A percentile compares a stretch with the other conserved stretches of the same genome.
Conservation (phyloP, 1,140 invertebrate genomes). For the Oreohelix idahoensis region DNA sequence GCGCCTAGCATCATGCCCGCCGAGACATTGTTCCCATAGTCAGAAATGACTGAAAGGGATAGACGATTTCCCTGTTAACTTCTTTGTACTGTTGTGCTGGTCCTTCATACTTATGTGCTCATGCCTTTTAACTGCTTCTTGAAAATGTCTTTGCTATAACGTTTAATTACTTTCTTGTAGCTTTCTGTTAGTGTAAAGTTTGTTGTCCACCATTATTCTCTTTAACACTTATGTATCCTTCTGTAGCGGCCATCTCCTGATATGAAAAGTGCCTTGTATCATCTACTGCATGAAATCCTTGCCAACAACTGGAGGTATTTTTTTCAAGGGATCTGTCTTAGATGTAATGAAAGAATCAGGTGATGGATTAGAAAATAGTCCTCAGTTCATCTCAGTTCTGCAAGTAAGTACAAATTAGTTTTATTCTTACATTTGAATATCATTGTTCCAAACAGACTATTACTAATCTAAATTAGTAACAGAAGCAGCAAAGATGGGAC, state of each 20-base stretch:
- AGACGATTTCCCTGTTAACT: too few relatives aligned
- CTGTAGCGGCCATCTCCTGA: conserved; percentile 75
- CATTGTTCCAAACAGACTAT: too few relatives aligned
- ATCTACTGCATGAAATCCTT: conserved; percentile 78
- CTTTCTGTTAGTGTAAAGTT: not conserved
- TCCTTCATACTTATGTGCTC: too few relatives aligned
- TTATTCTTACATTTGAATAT: not conserved
- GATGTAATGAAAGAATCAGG: conserved; percentile 54
- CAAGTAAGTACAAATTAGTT: conserved; percentile 56
- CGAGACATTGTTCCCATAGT: too few relatives aligned
- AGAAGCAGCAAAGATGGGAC: too few relatives aligned
- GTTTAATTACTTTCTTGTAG: not conserved
- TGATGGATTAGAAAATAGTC: conserved; percentile 79
- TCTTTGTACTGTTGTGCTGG: too few relatives aligned
- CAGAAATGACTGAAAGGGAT: too few relatives aligned
- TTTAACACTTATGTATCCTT: not conserved
- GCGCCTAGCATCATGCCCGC: too few relatives aligned
- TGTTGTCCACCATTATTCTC: not conserved
- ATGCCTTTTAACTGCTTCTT: too few relatives aligned
- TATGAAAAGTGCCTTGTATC: conserved; percentile 76
- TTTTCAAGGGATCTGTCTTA: conserved; percentile 78
- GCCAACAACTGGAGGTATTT: conserved; percentile 91
- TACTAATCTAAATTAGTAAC: too few relatives aligned
- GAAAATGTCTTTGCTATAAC: too few relatives aligned
- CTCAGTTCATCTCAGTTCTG: conserved; percentile 82